Evolutionary conservation across 2,113 vertebrate genomes (phyloP).

Genomic region (Grantiella picta): DNA sequence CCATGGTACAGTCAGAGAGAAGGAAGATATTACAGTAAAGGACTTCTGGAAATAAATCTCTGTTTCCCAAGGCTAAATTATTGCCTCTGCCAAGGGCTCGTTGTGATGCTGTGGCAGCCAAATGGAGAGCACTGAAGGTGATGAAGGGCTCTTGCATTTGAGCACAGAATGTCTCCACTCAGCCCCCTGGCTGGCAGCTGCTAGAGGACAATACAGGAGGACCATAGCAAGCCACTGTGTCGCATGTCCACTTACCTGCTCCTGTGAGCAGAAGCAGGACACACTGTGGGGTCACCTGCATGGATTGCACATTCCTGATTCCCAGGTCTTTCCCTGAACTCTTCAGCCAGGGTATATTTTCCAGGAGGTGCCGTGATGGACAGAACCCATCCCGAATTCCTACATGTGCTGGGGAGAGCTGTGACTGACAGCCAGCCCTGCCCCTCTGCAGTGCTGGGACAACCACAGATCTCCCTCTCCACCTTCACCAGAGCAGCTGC

Average conservation of each 20-base stretch:
- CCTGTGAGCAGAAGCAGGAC: not conserved
- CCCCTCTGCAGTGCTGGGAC: not conserved
- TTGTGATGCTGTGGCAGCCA: not conserved
- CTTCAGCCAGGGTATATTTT: not conserved
- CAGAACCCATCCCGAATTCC: not conserved
- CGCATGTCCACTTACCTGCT: not conserved
- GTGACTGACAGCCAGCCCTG: not conserved
- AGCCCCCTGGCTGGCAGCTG: not conserved
- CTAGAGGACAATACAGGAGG: not conserved
- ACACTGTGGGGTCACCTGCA: fast-evolving
- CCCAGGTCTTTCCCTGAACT: not conserved
- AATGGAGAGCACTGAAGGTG: not conserved
- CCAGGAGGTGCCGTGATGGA: not conserved
- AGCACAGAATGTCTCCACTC: not conserved
- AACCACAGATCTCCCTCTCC: not conserved
- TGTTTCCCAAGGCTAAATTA: not conserved
- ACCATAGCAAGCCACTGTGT: not conserved
- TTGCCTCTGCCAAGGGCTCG: not conserved
- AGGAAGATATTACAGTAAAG: not conserved
- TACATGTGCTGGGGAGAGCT: not conserved
- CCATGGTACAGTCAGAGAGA: not conserved
- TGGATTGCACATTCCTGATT: not conserved
- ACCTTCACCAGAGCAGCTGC: not conserved
- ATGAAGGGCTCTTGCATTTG: not conserved
- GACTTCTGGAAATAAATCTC: not conserved